Conservation (phyloP, 2,113 vertebrate species). For the Vulpes ferrilata region DNA sequence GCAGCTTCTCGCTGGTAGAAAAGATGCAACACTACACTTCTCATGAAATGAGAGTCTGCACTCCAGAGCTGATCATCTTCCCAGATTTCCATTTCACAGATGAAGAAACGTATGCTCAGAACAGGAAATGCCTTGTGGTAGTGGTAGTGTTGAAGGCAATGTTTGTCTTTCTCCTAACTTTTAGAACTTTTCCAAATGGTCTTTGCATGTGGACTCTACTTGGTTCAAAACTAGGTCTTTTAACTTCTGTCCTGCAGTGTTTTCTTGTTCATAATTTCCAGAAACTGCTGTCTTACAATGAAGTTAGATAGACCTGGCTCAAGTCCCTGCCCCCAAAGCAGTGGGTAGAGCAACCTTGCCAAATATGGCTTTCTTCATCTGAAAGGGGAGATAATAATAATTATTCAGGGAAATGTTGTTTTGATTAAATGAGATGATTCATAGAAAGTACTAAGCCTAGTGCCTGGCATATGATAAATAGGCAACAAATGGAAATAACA, state of each 20-base stretch:
- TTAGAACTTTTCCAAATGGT: neutral
- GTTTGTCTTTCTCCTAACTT: neutral
- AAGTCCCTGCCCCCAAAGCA: neutral
- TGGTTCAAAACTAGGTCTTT: neutral
- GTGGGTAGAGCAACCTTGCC: neutral
- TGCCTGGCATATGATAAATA: neutral
- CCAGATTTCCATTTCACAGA: neutral
- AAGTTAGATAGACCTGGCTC: neutral
- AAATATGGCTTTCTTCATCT: neutral
- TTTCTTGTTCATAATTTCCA: neutral
- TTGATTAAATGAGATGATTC: neutral
- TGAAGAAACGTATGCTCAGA: neutral
- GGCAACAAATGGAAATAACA: neutral
- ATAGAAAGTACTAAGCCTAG: neutral
- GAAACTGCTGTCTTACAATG: neutral
- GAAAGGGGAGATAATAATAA: neutral
- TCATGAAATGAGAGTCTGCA: neutral
- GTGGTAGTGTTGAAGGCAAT: neutral
- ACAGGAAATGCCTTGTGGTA: neutral
- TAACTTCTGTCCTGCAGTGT: neutral
- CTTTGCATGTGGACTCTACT: neutral
- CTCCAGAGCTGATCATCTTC: neutral
- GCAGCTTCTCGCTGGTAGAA: conserved; percentile 19
- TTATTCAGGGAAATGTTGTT: neutral
- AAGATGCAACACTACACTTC: neutral